These are phyloP conservation scores for Scomberomorus guttatus DNA, from an alignment of 2,797 vertebrate species.

Conservation along the genomic window DNA sequence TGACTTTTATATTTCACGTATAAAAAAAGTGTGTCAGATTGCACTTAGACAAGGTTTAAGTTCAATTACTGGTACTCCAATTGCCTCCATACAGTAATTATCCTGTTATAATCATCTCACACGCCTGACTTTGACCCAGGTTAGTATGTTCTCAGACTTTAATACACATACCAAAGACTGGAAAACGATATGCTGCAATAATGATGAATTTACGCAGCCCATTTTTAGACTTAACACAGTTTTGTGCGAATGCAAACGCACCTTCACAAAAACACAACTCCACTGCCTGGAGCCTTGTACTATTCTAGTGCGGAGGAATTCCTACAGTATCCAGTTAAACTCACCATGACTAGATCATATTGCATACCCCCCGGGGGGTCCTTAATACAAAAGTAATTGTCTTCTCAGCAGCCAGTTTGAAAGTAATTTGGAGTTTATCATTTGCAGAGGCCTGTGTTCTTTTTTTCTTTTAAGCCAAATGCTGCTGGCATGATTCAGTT, in stretches of 20 bases:
- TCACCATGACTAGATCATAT: conserved; percentile 69
- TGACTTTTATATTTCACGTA: conserved; percentile 17
- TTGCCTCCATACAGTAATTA: conserved; percentile 5
- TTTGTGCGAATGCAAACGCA: conserved; percentile 7
- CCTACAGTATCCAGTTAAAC: conserved; percentile 72
- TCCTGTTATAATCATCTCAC: conserved; percentile 16
- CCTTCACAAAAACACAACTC: conserved; percentile 27
- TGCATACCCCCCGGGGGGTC: conserved; percentile 56
- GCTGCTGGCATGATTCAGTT: conserved; percentile 35
- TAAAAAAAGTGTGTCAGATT: conserved; percentile 1
- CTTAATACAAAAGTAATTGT: conserved; percentile 79
- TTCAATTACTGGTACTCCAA: background rate
- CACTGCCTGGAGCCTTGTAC: conserved; percentile 36
- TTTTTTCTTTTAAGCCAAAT: conserved; percentile 18
- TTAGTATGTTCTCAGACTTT: conserved; percentile 41
- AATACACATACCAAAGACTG: conserved; percentile 25
- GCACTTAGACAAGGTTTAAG: background rate
- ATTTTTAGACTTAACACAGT: conserved; percentile 32
- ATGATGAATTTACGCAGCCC: conserved; percentile 22
- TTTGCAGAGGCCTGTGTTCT: conserved; percentile 45
- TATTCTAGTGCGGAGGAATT: conserved; percentile 64
- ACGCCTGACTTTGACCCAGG: conserved; percentile 39
- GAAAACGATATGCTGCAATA: conserved; percentile 15
- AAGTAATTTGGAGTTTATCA: conserved; percentile 63
- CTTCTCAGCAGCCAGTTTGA: conserved; percentile 55